Evolutionary conservation across 1,140 invertebrate genomes (phyloP).

Genomic region (Pentalonia nigronervosa): DNA sequence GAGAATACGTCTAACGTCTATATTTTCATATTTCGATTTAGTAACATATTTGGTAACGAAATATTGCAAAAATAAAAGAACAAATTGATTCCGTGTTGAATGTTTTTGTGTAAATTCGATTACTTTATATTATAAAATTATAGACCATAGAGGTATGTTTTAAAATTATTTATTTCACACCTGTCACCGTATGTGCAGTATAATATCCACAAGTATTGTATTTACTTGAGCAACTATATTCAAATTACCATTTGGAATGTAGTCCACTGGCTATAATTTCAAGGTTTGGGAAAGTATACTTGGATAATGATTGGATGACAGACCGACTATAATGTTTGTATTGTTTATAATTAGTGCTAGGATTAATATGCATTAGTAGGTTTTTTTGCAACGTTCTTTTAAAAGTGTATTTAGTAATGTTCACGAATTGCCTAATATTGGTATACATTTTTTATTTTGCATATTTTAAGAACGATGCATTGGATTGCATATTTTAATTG

Average conservation of each 20-base stretch:
- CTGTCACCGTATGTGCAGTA: conserved; percentile 11
- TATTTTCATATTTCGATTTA: neutral
- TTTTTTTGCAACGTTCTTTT: neutral
- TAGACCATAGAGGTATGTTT: neutral
- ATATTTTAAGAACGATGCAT: neutral
- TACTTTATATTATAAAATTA: neutral
- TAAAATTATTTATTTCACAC: conserved; percentile 37
- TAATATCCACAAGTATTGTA: neutral
- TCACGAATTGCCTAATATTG: neutral
- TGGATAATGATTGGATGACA: neutral
- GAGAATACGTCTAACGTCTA: neutral
- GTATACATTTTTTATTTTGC: too few species aligned
- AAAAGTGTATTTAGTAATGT: neutral
- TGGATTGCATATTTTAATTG: neutral
- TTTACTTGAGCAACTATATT: conserved; percentile 43
- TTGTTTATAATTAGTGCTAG: neutral
- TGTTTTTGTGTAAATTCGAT: conserved; percentile 15
- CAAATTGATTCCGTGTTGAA: neutral
- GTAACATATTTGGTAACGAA: conserved; percentile 22
- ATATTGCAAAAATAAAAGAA: conserved; percentile 38
- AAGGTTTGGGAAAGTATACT: conserved; percentile 35
- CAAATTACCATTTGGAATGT: conserved; percentile 19
- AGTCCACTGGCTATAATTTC: conserved; percentile 7
- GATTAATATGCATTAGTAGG: neutral
- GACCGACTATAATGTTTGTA: neutral